A percentile compares a stretch with the other conserved stretches of the same genome.
Evolutionary conservation across 37 sponge, comb jelly and placozoan genomes (phyloP).

Genomic region (Amphimedon queenslandica): DNA sequence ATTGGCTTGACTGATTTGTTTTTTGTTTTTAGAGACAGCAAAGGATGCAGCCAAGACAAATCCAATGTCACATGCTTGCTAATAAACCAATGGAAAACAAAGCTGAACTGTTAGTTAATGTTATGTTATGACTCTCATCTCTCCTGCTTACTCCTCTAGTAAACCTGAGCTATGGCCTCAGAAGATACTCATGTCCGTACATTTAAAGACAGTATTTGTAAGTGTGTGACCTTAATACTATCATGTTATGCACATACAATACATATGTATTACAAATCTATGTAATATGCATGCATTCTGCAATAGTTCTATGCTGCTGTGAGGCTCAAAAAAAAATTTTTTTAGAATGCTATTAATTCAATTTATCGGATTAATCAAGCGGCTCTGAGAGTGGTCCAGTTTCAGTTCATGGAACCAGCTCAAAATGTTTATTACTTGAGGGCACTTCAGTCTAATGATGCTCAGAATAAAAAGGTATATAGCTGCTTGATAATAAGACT

Average conservation of each 20-base stretch:
- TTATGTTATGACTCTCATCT: too few species aligned
- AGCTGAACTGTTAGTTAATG: constrained; percentile 23
- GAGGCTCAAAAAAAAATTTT: not conserved
- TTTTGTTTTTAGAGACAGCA: too few species aligned
- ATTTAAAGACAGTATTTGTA: constrained; percentile 47
- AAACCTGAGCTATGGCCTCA: constrained; percentile 42
- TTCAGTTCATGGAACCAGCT: constrained; percentile 26
- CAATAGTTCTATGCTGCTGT: not conserved
- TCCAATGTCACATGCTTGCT: constrained; percentile 19
- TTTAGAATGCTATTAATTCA: constrained; percentile 4
- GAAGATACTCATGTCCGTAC: constrained; percentile 33
- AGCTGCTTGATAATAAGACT: not conserved
- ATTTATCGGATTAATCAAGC: not conserved
- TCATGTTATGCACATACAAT: not conserved
- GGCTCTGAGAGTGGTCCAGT: constrained; percentile 28
- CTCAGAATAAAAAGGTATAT: not conserved
- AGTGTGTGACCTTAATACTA: constrained; percentile 7
- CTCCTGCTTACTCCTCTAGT: too few species aligned
- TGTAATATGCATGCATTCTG: not conserved
- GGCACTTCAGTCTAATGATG: constrained; percentile 37
- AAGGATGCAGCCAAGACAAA: constrained; percentile 27
- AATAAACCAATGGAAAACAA: not conserved
- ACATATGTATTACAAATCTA: not conserved
- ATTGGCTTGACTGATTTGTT: too few species aligned
- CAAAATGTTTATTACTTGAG: constrained; percentile 42